Base-by-base conservation (phyloP, 2,888 invertebrate species). In the Hirtodrosophila confusa region DNA sequence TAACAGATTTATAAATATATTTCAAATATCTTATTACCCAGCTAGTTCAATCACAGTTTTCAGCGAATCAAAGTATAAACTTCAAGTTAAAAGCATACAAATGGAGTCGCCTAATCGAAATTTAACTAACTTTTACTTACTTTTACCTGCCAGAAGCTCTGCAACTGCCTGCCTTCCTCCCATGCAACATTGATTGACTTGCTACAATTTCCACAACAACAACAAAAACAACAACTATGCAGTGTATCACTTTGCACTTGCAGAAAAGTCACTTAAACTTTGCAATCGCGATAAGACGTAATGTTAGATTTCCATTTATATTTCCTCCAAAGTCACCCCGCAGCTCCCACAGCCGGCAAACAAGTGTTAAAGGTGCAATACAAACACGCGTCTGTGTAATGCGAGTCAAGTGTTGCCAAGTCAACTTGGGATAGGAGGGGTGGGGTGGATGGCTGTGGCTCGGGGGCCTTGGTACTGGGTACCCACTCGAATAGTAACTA, bases 301-400 rank as follows among this genome's bases (percentile, higher is more conserved):
- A 82, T 88, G 80, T 80, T 78, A 90, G 89, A 90, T 90, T 89
- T 89, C 80, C 89, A 88, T 89, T 90, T 89, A 83, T 68, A 77
- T 79, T 70, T 66, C 44, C 58, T 50, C 45, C 33, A 49, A 51
- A 62, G 24, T 9, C 36, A 6, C 17, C 6, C 50, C 31, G 7
- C 23, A 23, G 7, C 11, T 29, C 43, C 29, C 23, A n/a, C 6
- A 4, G 11, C 44, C 17, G 5, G 11, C 29, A 64, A 68, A 65
- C 77, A 73, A 86, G 88, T 86, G 76, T 83, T 67, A 76, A 82
- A 87, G 83, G 83, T 82, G 78, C 75, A 69, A 53, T 54, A 41
- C 37, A 47, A 53, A 57, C 43, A 41, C 54, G 43, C 47, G 44
- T 40, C 47, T 29, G 24, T 45, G 58, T 45, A 75, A 72, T 53